These are phyloP conservation scores for Picathartes gymnocephalus DNA, from an alignment of 2,113 vertebrate genomes.

Conservation along the genomic window DNA sequence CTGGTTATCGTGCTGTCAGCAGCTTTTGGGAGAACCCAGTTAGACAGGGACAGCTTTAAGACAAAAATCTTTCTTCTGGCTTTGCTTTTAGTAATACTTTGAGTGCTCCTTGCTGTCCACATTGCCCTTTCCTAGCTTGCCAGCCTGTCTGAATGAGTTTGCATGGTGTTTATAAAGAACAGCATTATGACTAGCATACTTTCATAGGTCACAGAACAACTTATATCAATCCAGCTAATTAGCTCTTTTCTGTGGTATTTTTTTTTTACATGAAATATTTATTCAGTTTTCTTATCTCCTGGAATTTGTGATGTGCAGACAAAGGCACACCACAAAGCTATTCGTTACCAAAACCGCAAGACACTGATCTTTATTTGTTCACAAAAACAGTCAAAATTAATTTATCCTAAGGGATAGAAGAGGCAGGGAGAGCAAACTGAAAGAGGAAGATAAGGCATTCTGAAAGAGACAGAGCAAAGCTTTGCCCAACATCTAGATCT, in stretches of 20 bases:
- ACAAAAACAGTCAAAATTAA: slow-evolving; percentile 10
- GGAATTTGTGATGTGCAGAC: slow-evolving; percentile 33
- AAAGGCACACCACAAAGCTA: not conserved
- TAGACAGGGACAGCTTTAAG: not conserved
- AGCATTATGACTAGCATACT: not conserved
- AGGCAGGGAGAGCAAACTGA: not conserved
- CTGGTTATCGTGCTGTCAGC: not conserved
- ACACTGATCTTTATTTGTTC: slow-evolving; percentile 26
- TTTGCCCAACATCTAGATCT: not conserved
- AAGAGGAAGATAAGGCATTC: slow-evolving; percentile 14
- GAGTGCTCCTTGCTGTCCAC: not conserved
- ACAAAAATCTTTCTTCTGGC: not conserved
- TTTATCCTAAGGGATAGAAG: slow-evolving; percentile 12
- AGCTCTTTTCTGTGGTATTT: not conserved
- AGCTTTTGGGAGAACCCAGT: not conserved
- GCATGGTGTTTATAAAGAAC: slow-evolving; percentile 12
- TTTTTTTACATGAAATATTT: not conserved
- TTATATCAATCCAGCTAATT: slow-evolving; percentile 33
- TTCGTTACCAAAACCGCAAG: not conserved
- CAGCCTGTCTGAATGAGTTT: not conserved
- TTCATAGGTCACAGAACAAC: slow-evolving; percentile 29
- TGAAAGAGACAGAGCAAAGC: not conserved
- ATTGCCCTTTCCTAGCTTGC: not conserved
- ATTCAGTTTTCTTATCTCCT: slow-evolving; percentile 24
- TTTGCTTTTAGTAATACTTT: not conserved